Evolutionary conservation across 2,797 vertebrate species (phyloP), one percentile per base, ranked within the genome.

Genomic region (Anguilla pacifica): DNA sequence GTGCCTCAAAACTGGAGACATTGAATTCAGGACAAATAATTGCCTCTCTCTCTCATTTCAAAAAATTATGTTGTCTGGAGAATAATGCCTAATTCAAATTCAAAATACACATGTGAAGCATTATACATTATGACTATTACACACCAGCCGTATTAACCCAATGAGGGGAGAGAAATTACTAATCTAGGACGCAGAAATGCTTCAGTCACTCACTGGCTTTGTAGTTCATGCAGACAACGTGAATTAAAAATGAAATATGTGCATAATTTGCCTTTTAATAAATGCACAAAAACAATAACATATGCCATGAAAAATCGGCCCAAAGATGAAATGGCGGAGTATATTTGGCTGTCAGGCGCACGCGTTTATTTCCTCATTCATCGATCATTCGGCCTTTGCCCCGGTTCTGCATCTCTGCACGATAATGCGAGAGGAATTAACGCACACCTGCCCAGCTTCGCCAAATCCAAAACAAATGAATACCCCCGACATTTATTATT

Each of bases 211-310:
- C 46, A 35, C 85, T 25, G 28, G 9, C 70, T 25, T 39, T 28
- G 70, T 46, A 77, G 74, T 19, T 35, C 61, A 67, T 10, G 25
- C 22, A 67, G 61, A 67, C 61, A 67, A n/a, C n/a, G 39, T 82
- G 35, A 43, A 51, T n/a, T 79, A 86, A 10, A 17, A 9, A 43
- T 39, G 0, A 53, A 57, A 86, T 82, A 86, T 57, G 28, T 3
- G 31, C 51, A 55, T 35, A 79, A 35, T 53, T 86, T 17, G 53
- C 70, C 86, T 43, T 43, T 82, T 87, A 82, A 55, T 43, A 49
- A 64, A 64, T 11, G 57, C 74, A 82, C 43, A 39, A 43, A 61
- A 82, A 57, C 59, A 25, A 39, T 64, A 87, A n/a, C 31, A 55
- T 19, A 9, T 49, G 39, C 25, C 53, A 61, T 57, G 55, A 61